These are phyloP conservation scores for Lacanobia wlatinum DNA, from an alignment of 2,888 invertebrate genomes.

Conservation along the genomic window DNA sequence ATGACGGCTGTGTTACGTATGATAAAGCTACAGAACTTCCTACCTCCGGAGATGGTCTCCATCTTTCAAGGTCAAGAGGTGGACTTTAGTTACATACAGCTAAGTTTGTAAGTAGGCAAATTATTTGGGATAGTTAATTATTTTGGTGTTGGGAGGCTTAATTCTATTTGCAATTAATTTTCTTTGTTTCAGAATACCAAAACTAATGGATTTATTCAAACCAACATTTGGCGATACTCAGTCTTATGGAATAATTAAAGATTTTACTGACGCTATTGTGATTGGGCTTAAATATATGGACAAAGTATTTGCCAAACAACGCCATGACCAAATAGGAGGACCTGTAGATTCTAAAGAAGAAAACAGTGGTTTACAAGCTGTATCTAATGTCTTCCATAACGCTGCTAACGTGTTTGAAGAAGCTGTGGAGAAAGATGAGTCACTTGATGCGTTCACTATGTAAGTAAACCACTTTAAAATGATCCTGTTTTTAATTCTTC, in stretches of 20 bases:
- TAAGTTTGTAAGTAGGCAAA: conserved; percentile 79
- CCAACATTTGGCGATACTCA: conserved; percentile 84
- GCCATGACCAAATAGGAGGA: conserved; percentile 44
- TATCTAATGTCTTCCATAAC: conserved; percentile 73
- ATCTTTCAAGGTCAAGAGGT: conserved; percentile 72
- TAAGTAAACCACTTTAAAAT: conserved; percentile 72
- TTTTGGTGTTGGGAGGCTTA: no score
- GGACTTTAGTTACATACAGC: conserved; percentile 82
- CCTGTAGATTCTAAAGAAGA: conserved; percentile 18
- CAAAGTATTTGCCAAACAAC: conserved; percentile 72
- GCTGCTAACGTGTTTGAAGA: conserved; percentile 71
- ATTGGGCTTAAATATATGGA: conserved; percentile 78
- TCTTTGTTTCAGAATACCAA: conserved; percentile 81
- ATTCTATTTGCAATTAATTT: not conserved
- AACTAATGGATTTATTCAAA: conserved; percentile 81
- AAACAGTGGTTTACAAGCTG: conserved; percentile 54
- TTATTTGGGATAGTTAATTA: no score
- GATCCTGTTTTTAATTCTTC: no score
- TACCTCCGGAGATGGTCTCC: conserved; percentile 85
- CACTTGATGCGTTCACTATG: conserved; percentile 80
- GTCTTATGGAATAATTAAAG: conserved; percentile 77
- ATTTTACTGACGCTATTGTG: conserved; percentile 75
- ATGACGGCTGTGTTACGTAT: conserved; percentile 85
- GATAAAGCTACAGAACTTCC: conserved; percentile 82
- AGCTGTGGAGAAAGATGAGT: conserved; percentile 62